These are phyloP conservation scores for Ormyrus labotus DNA, from an alignment of 2,888 invertebrate genomes.

Conservation along the genomic window DNA sequence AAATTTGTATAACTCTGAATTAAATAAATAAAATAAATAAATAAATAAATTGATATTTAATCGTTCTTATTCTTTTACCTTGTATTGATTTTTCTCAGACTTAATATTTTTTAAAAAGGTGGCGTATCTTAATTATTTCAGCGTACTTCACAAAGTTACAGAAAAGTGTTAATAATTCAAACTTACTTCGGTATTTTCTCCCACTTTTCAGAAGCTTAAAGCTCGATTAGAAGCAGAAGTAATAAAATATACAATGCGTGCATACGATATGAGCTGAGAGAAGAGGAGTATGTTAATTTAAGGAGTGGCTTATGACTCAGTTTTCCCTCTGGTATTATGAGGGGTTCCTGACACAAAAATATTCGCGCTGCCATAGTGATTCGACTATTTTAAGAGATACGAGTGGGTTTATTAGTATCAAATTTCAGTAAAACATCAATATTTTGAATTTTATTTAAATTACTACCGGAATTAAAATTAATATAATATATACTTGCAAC, in stretches of 20 bases:
- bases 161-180: constrained; percentile 7
- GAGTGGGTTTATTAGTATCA: no score
- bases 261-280: constrained; percentile 12
- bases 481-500: not conserved
- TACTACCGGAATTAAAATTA: no score
- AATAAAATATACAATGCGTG: constrained; percentile 11
- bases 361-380: not conserved
- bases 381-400: constrained; percentile 7
- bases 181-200: constrained; percentile 3
- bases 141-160: no score
- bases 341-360: constrained; percentile 3
- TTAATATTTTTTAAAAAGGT: no score
- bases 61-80: no score
- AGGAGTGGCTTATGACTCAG: constrained; percentile 30
- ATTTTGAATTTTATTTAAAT: no score
- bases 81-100: no score
- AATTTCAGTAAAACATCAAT: no score
- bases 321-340: constrained; percentile 14
- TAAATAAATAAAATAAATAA: no score
- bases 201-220: not conserved
- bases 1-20: no score
- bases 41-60: no score
- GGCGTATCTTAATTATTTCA: no score
- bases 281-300: constrained; percentile 12
- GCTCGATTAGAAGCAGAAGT: constrained; percentile 8